phyloP scores from a whole-genome alignment of 2,888 invertebrate species.

The Phrixothrix hirtus region DNA sequence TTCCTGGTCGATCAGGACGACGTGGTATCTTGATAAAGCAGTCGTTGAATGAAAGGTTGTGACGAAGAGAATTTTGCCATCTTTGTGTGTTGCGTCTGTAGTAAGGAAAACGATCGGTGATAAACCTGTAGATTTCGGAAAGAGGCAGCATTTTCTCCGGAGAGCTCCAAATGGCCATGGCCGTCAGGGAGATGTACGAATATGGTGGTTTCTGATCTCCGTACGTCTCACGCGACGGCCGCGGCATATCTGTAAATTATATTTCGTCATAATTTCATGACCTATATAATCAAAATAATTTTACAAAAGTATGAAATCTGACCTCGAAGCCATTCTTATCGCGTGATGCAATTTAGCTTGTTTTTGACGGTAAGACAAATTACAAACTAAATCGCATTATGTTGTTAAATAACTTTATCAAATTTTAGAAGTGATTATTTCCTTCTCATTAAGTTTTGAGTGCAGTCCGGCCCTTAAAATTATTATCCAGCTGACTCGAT shows the following conservation, averaged over 20 bases:
- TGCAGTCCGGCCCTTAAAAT: slow-evolving; percentile 36
- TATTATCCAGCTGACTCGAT: slow-evolving; percentile 39
- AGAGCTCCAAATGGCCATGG: slow-evolving; percentile 97
- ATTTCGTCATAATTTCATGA: slow-evolving; percentile 14
- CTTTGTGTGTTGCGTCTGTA: slow-evolving; percentile 78
- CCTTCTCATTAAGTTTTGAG: slow-evolving; percentile 24
- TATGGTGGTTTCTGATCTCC: slow-evolving; percentile 98
- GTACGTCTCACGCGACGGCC: slow-evolving; percentile 92
- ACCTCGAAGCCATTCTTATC: slow-evolving; percentile 12
- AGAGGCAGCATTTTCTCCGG: slow-evolving; percentile 91
- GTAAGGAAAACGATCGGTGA: slow-evolving; percentile 84
- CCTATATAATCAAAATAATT: too few relatives aligned
- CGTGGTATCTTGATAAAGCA: slow-evolving; percentile 77
- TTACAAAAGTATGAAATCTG: too few relatives aligned
- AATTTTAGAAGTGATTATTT: slow-evolving; percentile 19
- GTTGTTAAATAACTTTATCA: slow-evolving; percentile 16
- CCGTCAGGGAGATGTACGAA: slow-evolving; percentile 95
- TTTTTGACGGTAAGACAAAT: slow-evolving; percentile 8
- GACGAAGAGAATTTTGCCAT: slow-evolving; percentile 69
- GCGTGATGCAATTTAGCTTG: slow-evolving; percentile 12
- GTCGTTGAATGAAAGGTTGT: slow-evolving; percentile 77
- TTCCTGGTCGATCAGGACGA: slow-evolving; percentile 73
- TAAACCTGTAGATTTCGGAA: slow-evolving; percentile 86
- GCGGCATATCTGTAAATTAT: slow-evolving; percentile 69
- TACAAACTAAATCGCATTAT: slow-evolving; percentile 9